phyloP scores from a whole-genome alignment of 1,140 invertebrate species.

The Ceratina calcarata region DNA sequence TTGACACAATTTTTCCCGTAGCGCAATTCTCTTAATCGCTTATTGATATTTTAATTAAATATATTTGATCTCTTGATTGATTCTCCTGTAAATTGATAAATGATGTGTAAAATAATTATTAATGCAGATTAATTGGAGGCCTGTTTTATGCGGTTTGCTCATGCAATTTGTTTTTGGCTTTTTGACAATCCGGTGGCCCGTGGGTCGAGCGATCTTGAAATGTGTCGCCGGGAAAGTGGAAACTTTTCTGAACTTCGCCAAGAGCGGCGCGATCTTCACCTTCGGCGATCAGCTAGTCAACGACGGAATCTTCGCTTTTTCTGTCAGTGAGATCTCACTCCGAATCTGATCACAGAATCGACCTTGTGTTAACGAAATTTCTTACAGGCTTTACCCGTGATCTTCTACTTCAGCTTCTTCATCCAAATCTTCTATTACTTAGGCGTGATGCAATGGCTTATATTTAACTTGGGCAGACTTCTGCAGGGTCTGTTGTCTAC shows the following conservation, averaged over 20 bases:
- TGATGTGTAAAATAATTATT: neutral
- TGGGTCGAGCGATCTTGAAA: conserved; percentile 88
- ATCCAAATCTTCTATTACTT: conserved; percentile 93
- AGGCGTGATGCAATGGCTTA: conserved; percentile 93
- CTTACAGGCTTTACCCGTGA: conserved; percentile 88
- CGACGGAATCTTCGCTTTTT: conserved; percentile 88
- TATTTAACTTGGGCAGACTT: conserved; percentile 90
- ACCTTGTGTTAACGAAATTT: neutral
- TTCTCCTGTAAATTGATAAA: neutral
- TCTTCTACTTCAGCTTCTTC: conserved; percentile 95
- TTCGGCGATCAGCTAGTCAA: conserved; percentile 88
- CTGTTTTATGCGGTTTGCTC: conserved; percentile 89
- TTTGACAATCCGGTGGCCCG: conserved; percentile 90
- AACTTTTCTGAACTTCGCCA: conserved; percentile 89
- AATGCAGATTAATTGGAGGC: conserved; percentile 86
- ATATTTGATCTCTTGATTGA: no score
- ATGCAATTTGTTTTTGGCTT: conserved; percentile 94
- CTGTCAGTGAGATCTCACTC: conserved; percentile 81
- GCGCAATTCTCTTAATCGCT: no score
- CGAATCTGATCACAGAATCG: no score
- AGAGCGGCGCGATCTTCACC: conserved; percentile 90
- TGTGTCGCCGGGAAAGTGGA: conserved; percentile 91
- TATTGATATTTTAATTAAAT: no score
- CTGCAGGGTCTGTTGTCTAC: conserved; percentile 89
- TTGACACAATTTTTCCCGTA: no score